A percentile compares a stretch with the other conserved stretches of the same genome.
These are phyloP conservation scores for Germaria angustata DNA, from an alignment of 2,888 invertebrate species.

Conservation along the genomic window DNA sequence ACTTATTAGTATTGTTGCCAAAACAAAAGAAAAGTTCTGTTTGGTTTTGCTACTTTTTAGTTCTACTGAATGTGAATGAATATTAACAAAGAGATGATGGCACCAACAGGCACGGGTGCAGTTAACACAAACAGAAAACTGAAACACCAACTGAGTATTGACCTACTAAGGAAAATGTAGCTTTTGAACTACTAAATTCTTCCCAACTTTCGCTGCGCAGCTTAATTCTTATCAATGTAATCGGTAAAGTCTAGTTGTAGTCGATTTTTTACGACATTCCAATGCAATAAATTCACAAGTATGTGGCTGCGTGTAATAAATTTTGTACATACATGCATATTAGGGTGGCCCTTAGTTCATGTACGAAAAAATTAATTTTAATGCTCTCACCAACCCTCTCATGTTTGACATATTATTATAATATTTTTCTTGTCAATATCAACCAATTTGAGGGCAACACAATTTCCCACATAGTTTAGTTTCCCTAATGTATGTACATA, in stretches of 20 bases:
- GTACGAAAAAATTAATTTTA: too few species aligned
- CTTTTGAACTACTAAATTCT: background rate
- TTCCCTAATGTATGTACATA: too few species aligned
- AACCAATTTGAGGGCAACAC: too few species aligned
- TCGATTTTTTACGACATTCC: background rate
- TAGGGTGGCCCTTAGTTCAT: too few species aligned
- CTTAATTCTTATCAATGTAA: too few species aligned
- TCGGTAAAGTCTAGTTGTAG: slow-evolving; percentile 5
- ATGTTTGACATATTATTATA: too few species aligned
- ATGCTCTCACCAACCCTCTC: too few species aligned
- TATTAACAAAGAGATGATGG: slow-evolving; percentile 21
- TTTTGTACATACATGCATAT: too few species aligned
- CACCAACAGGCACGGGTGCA: slow-evolving; percentile 52
- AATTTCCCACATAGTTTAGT: too few species aligned
- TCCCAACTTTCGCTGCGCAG: too few species aligned
- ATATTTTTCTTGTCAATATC: too few species aligned
- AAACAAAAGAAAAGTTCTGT: slow-evolving; percentile 30
- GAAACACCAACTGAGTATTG: slow-evolving; percentile 51
- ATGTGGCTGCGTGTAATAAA: too few species aligned
- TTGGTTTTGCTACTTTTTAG: slow-evolving; percentile 14
- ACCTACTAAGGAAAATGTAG: slow-evolving; percentile 35
- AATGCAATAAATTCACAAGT: slow-evolving; percentile 39
- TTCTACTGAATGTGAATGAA: background rate
- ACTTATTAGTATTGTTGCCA: slow-evolving; percentile 40
- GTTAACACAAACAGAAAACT: slow-evolving; percentile 50